phyloP scores from a whole-genome alignment of 2,797 vertebrate species.

The Gymnocypris eckloni region DNA sequence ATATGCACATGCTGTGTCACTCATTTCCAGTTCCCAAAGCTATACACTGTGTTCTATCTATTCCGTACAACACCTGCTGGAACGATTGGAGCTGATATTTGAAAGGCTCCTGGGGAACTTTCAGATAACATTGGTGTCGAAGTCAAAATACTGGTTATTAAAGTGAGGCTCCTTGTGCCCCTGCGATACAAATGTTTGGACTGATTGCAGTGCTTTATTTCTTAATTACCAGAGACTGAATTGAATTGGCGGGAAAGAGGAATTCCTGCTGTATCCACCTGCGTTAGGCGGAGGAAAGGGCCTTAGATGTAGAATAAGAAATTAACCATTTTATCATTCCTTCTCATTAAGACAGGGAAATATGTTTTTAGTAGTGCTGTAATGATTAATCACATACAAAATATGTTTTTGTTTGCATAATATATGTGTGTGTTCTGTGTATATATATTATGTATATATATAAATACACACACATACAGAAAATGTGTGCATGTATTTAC shows the following conservation, averaged over 20 bases:
- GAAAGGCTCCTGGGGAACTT: background rate
- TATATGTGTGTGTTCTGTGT: no score
- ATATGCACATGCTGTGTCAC: background rate
- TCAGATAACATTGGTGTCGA: background rate
- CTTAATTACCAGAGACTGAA: background rate
- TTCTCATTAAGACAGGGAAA: background rate
- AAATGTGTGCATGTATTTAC: no score
- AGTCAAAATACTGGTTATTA: background rate
- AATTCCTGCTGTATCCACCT: conserved; percentile 70
- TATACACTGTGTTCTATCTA: conserved; percentile 62
- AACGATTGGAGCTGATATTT: background rate
- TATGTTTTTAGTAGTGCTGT: background rate
- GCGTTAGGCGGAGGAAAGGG: conserved; percentile 62
- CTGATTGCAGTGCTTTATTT: background rate
- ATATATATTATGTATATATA: background rate
- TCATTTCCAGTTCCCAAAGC: conserved; percentile 59
- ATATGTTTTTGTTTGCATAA: no score
- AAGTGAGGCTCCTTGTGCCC: background rate
- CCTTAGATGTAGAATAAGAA: conserved; percentile 12
- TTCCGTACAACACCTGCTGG: background rate
- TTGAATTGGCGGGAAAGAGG: background rate
- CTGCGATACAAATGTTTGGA: background rate
- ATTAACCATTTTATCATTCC: conserved; percentile 28
- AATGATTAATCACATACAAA: background rate
- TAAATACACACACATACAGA: no score